These are phyloP conservation scores for Pantherophis alleghaniensis DNA, from an alignment of 2,797 vertebrate species.

Conservation along the genomic window DNA sequence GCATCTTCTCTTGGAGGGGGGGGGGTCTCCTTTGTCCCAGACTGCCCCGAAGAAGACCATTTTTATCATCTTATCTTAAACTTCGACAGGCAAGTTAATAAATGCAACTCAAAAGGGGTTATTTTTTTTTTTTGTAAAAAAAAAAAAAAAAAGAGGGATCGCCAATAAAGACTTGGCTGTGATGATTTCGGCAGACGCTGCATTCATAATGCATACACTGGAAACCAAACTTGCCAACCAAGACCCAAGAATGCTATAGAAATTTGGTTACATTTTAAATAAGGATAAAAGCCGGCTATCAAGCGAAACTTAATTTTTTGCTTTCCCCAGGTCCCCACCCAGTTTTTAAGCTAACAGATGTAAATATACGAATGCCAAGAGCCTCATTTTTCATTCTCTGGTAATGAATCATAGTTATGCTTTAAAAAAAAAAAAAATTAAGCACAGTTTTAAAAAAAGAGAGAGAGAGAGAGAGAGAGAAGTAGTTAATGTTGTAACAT, in stretches of 20 bases:
- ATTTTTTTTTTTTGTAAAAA: background rate
- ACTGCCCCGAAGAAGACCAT: background rate
- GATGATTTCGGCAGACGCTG: constrained; percentile 49
- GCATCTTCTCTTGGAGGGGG: background rate
- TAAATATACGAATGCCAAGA: constrained; percentile 70
- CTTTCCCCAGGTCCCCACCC: constrained; percentile 50
- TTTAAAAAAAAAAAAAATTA: constrained; percentile 75
- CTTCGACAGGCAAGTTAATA: constrained; percentile 58
- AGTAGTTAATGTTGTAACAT: constrained; percentile 78
- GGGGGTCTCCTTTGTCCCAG: background rate
- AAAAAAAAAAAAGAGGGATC: constrained; percentile 45
- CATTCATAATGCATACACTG: constrained; percentile 64
- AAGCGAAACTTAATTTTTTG: constrained; percentile 62
- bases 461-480: constrained; percentile 46
- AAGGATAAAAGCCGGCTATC: constrained; percentile 31
- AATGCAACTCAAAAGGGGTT: constrained; percentile 46
- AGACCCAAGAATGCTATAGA: constrained; percentile 60
- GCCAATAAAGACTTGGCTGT: constrained; percentile 50
- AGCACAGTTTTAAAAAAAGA: constrained; percentile 71
- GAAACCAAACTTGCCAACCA: constrained; percentile 63
- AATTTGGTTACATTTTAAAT: constrained; percentile 49
- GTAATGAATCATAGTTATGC: constrained; percentile 75
- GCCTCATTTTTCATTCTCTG: constrained; percentile 68
- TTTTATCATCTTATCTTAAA: constrained; percentile 12
- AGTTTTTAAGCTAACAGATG: constrained; percentile 57